phyloP scores from a whole-genome alignment of 1,140 invertebrate species.

The Holcopasites calliopsidis region DNA sequence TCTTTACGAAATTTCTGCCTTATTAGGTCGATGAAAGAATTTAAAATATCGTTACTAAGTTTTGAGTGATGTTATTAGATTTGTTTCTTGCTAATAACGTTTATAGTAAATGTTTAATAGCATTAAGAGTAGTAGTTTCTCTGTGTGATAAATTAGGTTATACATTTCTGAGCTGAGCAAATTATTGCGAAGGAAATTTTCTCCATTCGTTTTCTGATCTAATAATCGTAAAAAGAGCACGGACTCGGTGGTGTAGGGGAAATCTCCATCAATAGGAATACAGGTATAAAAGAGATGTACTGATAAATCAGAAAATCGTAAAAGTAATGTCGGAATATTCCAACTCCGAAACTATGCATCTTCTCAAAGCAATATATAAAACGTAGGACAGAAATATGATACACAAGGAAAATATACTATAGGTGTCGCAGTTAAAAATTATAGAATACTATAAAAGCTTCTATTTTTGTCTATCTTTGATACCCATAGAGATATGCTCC shows the following conservation, averaged over 20 bases:
- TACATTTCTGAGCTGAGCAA: neutral
- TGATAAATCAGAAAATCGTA: neutral
- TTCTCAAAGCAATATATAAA: neutral
- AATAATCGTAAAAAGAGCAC: neutral
- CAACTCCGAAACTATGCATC: neutral
- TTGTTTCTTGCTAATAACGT: too few relatives aligned
- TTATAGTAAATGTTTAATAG: too few relatives aligned
- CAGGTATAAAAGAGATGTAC: slow-evolving; percentile 1
- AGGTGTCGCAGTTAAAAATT: neutral
- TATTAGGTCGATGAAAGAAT: too few relatives aligned
- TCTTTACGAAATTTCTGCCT: neutral
- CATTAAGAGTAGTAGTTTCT: too few relatives aligned
- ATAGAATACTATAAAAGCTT: too few relatives aligned
- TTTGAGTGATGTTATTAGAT: too few relatives aligned
- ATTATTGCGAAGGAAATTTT: neutral
- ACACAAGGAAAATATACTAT: neutral
- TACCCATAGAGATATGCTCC: too few relatives aligned
- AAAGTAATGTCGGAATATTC: neutral
- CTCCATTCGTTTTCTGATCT: neutral
- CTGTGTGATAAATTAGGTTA: too few relatives aligned
- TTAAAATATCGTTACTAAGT: too few relatives aligned
- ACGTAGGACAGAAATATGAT: neutral
- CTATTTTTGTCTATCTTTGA: too few relatives aligned
- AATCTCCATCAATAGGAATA: neutral
- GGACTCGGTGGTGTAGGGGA: neutral